Conservation (phyloP, 2,797 vertebrate genomes). For the Poeciliopsis paucimaculata region DNA sequence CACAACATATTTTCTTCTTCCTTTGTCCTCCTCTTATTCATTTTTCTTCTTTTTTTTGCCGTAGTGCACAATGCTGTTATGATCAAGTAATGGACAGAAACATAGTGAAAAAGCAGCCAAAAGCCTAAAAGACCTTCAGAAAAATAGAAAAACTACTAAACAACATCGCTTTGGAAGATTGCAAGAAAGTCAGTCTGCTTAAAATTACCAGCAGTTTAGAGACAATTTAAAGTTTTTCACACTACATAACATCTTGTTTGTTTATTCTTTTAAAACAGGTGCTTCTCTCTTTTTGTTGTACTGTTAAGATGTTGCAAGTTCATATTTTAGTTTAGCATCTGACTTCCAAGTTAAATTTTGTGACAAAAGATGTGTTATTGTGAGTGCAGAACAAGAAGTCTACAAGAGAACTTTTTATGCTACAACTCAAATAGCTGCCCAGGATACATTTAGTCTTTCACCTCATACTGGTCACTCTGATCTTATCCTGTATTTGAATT, state of each 20-base stretch:
- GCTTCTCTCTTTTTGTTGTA: background rate
- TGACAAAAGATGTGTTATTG: background rate
- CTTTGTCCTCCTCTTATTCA: background rate
- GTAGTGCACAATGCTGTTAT: background rate
- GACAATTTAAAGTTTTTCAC: background rate
- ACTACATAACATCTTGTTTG: background rate
- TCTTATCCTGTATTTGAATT: conserved; percentile 40
- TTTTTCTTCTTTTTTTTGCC: background rate
- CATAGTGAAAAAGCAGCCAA: background rate
- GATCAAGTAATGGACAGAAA: background rate
- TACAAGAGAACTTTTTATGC: background rate
- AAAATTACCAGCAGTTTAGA: background rate
- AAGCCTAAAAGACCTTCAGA: background rate
- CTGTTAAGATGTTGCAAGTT: background rate
- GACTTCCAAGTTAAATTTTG: background rate
- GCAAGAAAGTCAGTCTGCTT: background rate
- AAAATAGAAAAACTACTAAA: background rate
- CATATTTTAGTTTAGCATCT: background rate
- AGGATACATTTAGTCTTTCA: background rate
- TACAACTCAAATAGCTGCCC: background rate
- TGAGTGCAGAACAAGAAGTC: background rate
- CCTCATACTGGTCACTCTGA: too few species aligned
- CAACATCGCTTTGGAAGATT: background rate
- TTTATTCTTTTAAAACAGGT: background rate
- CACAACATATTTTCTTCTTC: background rate